Base-by-base conservation (phyloP, 2,888 invertebrate genomes). In the Liodrosophila aerea region DNA sequence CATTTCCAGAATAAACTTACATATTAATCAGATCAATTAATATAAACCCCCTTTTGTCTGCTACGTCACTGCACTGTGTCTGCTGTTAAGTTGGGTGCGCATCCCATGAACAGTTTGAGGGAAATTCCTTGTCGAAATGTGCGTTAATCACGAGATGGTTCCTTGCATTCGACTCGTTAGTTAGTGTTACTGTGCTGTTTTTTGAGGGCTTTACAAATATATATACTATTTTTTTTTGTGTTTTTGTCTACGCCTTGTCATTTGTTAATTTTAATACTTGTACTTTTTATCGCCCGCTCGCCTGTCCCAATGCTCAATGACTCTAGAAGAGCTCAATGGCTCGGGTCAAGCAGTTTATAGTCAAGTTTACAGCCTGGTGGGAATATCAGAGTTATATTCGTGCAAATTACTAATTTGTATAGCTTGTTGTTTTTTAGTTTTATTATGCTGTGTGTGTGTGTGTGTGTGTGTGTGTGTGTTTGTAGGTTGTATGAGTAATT, bases 131-230 rank as follows among this genome's bases (percentile, higher is more conserved):
- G 36, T 29, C 30, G 41, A 69, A 81, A 82, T 82, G 78, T 76
- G 76, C 69, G 61, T 64, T 54, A 68, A 82, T 78, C 86, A 83
- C 85, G 83, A 68, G 76, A 83, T 80, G 62, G 61, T 43, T 37
- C 45, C 47, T 57, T 39, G 52, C 45, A 44, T 40, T 43, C 41
- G 45, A 45, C 63, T 51, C n/a, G 40, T 39, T 39, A 9, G n/a
- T n/a, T 18, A 12, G 8, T 15, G 9, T n/a, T 4, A 9, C 16
- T 30, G 15, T n/a, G 30, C 30, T 18, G 2, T 34, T 37, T 37
- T 37, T 22, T 22, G 22, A n/a, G n/a, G n/a, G n/a, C n/a, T n/a
- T n/a, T n/a, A n/a, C n/a, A n/a, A n/a, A n/a, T n/a, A 9, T 29
- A 12, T 30, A 15, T 2, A 27, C 9, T 8, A 8, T 18, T 16